Evolutionary conservation across 2,797 vertebrate genomes (phyloP), one percentile per base, ranked within the genome.

Genomic region (Toxotes lorentzi): DNA sequence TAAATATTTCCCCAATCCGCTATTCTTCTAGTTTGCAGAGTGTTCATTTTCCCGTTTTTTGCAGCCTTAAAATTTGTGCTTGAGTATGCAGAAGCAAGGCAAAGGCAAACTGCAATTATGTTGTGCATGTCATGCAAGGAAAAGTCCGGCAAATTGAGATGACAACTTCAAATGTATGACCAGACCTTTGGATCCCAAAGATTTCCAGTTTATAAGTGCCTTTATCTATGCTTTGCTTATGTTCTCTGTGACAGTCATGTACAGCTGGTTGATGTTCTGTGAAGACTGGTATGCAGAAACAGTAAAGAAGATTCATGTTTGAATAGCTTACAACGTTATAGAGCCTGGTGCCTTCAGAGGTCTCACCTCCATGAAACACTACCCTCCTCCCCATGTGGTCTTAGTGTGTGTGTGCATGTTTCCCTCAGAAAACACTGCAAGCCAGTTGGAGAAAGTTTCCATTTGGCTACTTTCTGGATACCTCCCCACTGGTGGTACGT

Each of bases 391-490:
- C 45, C 77, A 80, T 82, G 66, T 78, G 76, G 79, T 43, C 63
- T n/a, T 13, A 27, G 38, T 59, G 62, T 57, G 27, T 56, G 45
- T 32, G 34, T 62, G 41, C n/a, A 57, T 16, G 50, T 80, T 61
- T 63, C 71, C 47, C 74, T 74, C 70, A 76, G 67, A 85, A 92
- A 89, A 90, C 78, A 84, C 69, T 79, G 59, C 67, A 76, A 32
- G 81, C 74, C 58, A 51, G 47, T 64, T 56, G 73, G 80, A 83
- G 84, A 88, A 85, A 50, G 76, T 89, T 92, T 91, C 85, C 82
- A 91, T 83, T 90, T 81, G 73, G 56, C 32, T 73, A 54, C 81
- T 83, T 66, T 80, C 41, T 74, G 56, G 59, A 78, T 54, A 23
- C 35, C 87, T 73, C 60, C 24, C 13, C 47, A 16, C 5, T 27